Evolutionary conservation across 2,888 invertebrate genomes (phyloP).

Genomic region (Agelastica alni): DNA sequence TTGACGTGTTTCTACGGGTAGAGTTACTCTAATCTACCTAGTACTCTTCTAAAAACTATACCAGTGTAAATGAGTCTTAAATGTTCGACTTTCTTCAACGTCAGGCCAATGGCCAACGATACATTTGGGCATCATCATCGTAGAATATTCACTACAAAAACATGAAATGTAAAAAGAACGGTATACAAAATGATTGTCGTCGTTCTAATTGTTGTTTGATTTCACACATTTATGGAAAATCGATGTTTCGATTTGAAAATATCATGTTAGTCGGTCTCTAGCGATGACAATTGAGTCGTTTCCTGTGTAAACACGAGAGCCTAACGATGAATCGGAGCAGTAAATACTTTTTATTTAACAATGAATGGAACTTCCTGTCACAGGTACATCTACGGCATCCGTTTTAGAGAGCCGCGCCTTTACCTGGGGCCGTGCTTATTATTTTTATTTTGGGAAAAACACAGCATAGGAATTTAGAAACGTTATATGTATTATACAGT

Average conservation of each 20-base stretch:
- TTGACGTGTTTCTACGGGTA: no score
- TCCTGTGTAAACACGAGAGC: constrained; percentile 8
- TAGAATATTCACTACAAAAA: no score
- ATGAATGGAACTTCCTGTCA: constrained; percentile 20
- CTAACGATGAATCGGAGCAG: constrained; percentile 1
- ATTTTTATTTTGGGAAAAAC: background rate
- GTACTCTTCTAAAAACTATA: no score
- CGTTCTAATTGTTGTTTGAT: no score
- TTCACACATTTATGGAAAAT: background rate
- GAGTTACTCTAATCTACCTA: no score
- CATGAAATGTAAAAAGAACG: no score
- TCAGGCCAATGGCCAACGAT: no score
- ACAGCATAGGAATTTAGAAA: background rate
- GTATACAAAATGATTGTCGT: no score
- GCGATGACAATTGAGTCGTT: constrained; percentile 7
- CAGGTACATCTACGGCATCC: constrained; percentile 23
- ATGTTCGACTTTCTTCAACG: no score
- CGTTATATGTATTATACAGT: no score
- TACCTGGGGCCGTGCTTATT: background rate
- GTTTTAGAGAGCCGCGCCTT: constrained; percentile 3
- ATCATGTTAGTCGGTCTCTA: background rate
- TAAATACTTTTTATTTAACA: constrained; percentile 7
- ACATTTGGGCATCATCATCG: no score
- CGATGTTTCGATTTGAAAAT: background rate
- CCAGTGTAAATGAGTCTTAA: no score